These are phyloP conservation scores for Percopsis transmontana DNA, from an alignment of 2,113 vertebrate genomes.

Conservation along the genomic window DNA sequence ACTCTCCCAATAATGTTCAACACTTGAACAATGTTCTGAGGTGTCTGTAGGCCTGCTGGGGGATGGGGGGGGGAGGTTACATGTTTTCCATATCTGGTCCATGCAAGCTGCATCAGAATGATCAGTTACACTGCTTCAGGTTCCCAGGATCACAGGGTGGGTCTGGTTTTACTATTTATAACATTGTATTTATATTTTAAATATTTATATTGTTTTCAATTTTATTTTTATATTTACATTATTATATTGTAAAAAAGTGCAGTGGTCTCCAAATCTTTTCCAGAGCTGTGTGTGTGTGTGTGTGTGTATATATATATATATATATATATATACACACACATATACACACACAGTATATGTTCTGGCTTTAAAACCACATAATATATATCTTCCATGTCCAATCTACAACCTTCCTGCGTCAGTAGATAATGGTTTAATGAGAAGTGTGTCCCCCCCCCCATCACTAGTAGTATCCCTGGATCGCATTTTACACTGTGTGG, in stretches of 20 bases:
- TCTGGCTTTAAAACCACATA: conserved; percentile 14
- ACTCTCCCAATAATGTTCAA: not conserved
- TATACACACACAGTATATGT: not conserved
- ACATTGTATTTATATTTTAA: too few species aligned
- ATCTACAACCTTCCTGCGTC: conserved; percentile 33
- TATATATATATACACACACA: too few species aligned
- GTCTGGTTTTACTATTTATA: too few species aligned
- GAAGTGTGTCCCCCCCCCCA: conserved; percentile 84
- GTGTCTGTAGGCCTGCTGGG: not conserved
- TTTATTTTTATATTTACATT: too few species aligned
- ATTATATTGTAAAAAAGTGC: too few species aligned
- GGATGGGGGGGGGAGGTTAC: not conserved
- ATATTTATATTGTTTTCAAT: too few species aligned
- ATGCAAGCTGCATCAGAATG: not conserved
- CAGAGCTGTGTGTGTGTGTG: too few species aligned
- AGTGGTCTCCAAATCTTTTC: too few species aligned
- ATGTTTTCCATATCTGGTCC: not conserved
- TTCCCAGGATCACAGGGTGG: conserved; percentile 6
- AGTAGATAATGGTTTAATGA: conserved; percentile 92
- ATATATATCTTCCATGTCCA: conserved; percentile 7
- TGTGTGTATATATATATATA: too few species aligned
- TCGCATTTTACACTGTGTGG: conserved; percentile 91
- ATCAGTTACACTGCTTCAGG: conserved; percentile 8
- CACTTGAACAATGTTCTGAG: not conserved
- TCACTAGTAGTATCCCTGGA: conserved; percentile 90